Base-by-base conservation (phyloP, 2,888 invertebrate genomes). In the Pheosia tremula region DNA sequence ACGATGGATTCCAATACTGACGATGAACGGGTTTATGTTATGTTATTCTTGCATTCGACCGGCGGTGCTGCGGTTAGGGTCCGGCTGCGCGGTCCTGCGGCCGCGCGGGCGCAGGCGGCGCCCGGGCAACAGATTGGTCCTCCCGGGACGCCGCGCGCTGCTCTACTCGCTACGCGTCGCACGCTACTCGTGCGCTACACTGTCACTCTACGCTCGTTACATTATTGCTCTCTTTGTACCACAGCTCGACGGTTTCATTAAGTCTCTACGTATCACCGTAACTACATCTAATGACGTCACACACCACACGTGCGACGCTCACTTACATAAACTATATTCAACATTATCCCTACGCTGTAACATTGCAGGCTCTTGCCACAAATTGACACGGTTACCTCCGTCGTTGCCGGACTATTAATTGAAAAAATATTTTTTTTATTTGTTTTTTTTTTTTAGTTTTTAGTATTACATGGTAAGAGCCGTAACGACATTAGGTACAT, bases 241-340 rank as follows among this genome's bases (percentile, higher is more conserved):
- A 92, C 91, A 91, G 91, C 91, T 91, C 90, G 90, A 91, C 89
- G 89, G 89, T 91, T 91, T 89, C 90, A 87, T 87, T 90, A 89
- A 92, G 91, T 92, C 90, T 91, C 91, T 91, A 90, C 88, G 88
- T 91, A 91, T 91, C 91, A 91, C 91, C 86, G 86, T 86, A 87
- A 84, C 91, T 90, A 91, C 87, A 77, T 73, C 88, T 89, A 90
- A 83, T 67, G 77, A 82, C 79, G 76, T 77, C 82, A 77, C 81
- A 79, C 77, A 64, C 71, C 78, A 76, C 76, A 70, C 80, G 79
- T 82, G 86, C 82, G 84, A 82, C 86, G 69, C 81, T 86, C 83
- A 77, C 81, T 85, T 86, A 88, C 71, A 74, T 80, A 80, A 74
- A 80, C 72, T 75, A 80, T 78, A 81, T 69, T 82, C 83, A 88